Percentiles rank a stretch among this genome's conserved stretches.
Evolutionary conservation across 2,113 vertebrate genomes (phyloP).

Genomic region (Microcebus lehilahytsara): DNA sequence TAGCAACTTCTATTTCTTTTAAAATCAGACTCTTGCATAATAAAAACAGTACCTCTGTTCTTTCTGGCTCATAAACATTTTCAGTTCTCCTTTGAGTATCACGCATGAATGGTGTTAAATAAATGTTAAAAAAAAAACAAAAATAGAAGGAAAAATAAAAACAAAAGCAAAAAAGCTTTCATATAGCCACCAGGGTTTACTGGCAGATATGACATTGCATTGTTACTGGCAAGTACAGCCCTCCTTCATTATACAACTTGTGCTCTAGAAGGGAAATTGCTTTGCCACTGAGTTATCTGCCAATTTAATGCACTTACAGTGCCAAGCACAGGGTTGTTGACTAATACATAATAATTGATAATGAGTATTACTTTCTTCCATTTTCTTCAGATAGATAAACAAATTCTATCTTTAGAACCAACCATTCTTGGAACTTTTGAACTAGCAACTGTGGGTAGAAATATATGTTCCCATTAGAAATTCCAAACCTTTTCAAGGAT

Average conservation of each 20-base stretch:
- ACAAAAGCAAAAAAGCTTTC: neutral
- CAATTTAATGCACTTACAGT: neutral
- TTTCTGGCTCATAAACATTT: neutral
- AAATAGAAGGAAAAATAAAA: neutral
- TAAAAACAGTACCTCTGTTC: neutral
- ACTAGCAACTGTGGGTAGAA: neutral
- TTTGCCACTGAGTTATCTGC: neutral
- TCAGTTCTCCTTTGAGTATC: neutral
- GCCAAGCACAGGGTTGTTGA: neutral
- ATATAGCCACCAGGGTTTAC: neutral
- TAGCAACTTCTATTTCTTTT: conserved; percentile 36
- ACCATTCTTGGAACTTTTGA: neutral
- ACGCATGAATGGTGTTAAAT: neutral
- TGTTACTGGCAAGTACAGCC: neutral
- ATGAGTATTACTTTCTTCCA: neutral
- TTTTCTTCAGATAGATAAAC: conserved; percentile 9
- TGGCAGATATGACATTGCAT: neutral
- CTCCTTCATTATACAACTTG: neutral
- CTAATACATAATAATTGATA: neutral
- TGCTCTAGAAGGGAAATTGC: neutral
- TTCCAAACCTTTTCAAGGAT: neutral
- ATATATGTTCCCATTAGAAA: neutral
- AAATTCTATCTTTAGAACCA: neutral
- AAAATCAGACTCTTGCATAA: neutral
- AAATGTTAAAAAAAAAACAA: neutral